Evolutionary conservation across 2,888 invertebrate genomes (phyloP).

Genomic region (Saturnia pavonia): DNA sequence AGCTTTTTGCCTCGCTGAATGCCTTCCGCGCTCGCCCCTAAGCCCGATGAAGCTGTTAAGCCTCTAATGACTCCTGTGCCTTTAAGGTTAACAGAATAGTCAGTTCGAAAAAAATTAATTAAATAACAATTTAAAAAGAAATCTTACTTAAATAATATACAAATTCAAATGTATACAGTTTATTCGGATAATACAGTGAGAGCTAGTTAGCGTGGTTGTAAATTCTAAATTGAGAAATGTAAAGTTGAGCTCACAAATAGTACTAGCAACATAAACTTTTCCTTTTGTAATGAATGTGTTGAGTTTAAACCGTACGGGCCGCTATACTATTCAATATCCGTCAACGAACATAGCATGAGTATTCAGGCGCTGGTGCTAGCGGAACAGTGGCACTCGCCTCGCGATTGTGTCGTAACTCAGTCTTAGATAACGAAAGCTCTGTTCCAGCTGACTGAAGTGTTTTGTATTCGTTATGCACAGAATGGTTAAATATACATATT

Average conservation of each 20-base stretch:
- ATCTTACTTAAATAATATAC: too few relatives aligned
- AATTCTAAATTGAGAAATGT: conserved; percentile 63
- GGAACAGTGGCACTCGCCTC: conserved; percentile 28
- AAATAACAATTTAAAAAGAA: too few relatives aligned
- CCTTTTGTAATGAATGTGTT: conserved; percentile 70
- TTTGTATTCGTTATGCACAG: neutral
- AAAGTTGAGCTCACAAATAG: conserved; percentile 61
- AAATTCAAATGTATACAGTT: too few relatives aligned
- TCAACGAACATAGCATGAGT: conserved; percentile 57
- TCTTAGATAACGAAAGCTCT: conserved; percentile 4
- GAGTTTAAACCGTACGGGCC: conserved; percentile 60
- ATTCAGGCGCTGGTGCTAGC: conserved; percentile 57
- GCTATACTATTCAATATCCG: conserved; percentile 65
- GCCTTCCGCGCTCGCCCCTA: too few relatives aligned
- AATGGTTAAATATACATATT: neutral
- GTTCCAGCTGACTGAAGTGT: conserved; percentile 37
- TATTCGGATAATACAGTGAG: neutral
- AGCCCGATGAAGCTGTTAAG: too few relatives aligned
- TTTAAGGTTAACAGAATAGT: too few relatives aligned
- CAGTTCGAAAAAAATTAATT: too few relatives aligned
- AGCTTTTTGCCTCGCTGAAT: too few relatives aligned
- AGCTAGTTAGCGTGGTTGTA: conserved; percentile 34
- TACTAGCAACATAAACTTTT: conserved; percentile 63
- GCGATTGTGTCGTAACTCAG: conserved; percentile 39
- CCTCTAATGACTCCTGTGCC: too few relatives aligned